phyloP scores from a whole-genome alignment of 2,888 invertebrate species.

The Hetaerina titia region DNA sequence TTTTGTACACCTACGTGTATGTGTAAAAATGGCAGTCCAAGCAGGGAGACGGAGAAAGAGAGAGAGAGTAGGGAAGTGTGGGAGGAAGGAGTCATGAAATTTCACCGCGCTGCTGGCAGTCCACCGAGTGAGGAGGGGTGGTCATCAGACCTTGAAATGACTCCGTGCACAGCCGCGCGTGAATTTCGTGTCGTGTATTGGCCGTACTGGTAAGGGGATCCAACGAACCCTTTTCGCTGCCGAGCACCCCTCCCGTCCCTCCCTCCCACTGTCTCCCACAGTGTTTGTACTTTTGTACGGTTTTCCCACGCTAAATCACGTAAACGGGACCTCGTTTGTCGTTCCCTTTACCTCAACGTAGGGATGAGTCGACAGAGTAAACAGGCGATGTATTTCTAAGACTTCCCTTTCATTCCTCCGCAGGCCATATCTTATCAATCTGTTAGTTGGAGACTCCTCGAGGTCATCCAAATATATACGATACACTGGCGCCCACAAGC shows the following conservation, averaged over 20 bases:
- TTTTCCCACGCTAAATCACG: constrained; percentile 48
- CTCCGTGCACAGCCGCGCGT: constrained; percentile 14
- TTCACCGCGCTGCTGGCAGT: neutral
- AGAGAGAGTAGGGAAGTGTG: neutral
- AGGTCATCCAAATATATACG: neutral
- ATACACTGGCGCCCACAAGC: neutral
- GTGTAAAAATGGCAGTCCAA: no score
- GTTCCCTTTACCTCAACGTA: neutral
- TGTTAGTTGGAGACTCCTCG: neutral
- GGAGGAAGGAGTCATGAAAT: neutral
- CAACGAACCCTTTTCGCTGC: neutral
- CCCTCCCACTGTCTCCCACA: neutral
- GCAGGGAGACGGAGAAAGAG: no score
- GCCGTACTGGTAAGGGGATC: neutral
- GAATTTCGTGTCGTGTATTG: neutral
- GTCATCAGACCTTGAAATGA: constrained; percentile 24
- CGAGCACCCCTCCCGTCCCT: neutral
- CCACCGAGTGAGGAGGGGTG: neutral
- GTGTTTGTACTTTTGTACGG: constrained; percentile 44
- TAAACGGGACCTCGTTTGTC: neutral
- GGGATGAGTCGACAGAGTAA: neutral
- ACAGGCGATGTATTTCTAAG: neutral
- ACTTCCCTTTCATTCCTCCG: constrained; percentile 40
- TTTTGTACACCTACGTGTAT: no score
- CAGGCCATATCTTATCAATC: constrained; percentile 20